Evolutionary conservation across 2,888 invertebrate species (phyloP).

Genomic region (Lasioglossum marginatum): DNA sequence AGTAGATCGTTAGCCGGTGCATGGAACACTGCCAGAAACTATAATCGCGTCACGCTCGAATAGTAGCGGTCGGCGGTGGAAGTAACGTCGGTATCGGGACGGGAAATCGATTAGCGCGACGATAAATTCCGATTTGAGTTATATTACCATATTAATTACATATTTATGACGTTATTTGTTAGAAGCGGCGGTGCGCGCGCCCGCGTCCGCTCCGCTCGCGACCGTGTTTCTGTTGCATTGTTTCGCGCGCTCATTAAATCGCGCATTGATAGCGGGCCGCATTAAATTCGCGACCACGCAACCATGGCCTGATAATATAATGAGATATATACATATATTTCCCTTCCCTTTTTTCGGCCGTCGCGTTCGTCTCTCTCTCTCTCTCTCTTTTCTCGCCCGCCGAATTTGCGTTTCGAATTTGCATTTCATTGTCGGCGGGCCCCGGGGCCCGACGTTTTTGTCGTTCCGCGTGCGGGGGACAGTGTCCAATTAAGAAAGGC

Average conservation of each 20-base stretch:
- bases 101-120: conserved; percentile 58
- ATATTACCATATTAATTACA: conserved; percentile 66
- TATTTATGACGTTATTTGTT: conserved; percentile 63
- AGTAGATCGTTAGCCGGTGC: conserved; percentile 53
- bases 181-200: conserved; percentile 9
- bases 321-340: conserved; percentile 58
- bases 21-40: conserved; percentile 60
- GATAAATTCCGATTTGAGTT: conserved; percentile 59
- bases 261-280: conserved; percentile 51
- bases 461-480: conserved; percentile 8
- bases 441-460: conserved; percentile 30
- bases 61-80: conserved; percentile 33
- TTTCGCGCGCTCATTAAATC: conserved; percentile 61
- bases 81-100: conserved; percentile 45
- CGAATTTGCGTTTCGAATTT: conserved; percentile 56
- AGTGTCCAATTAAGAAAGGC: conserved; percentile 50
- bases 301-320: conserved; percentile 53
- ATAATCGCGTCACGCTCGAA: conserved; percentile 59
- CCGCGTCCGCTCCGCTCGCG: not conserved
- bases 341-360: conserved; percentile 23
- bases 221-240: conserved; percentile 61
- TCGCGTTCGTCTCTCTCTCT: not conserved
- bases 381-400: not conserved
- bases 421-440: conserved; percentile 47
- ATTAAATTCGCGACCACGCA: conserved; percentile 52